A percentile compares a stretch with the other conserved stretches of the same genome.
Evolutionary conservation across 2,888 invertebrate genomes (phyloP).

Genomic region (Chrysolina haemoptera): DNA sequence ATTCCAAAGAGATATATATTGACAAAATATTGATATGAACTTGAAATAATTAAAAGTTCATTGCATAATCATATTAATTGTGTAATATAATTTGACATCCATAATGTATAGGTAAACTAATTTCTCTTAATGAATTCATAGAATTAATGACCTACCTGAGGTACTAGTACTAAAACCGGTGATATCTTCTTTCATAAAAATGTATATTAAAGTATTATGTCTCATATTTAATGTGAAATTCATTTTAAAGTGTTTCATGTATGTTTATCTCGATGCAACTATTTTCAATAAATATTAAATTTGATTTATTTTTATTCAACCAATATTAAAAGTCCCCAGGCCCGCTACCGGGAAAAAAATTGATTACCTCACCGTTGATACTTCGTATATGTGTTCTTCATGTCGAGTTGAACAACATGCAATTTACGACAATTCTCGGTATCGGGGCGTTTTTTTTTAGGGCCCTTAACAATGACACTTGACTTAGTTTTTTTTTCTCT

Average conservation of each 20-base stretch:
- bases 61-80: not conserved
- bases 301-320: not conserved
- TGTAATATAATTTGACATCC: not conserved
- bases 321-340: not conserved
- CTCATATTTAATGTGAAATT: not conserved
- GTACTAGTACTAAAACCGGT: slow-evolving; percentile 16
- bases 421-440: no score
- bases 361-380: no score
- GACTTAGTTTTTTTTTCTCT: no score
- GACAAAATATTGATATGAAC: not conserved
- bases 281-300: slow-evolving; percentile 24
- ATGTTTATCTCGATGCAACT: slow-evolving; percentile 10
- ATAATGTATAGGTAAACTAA: not conserved
- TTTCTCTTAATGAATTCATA: slow-evolving; percentile 12
- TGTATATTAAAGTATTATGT: slow-evolving; percentile 13
- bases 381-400: no score
- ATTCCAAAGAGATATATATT: not conserved
- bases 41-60: not conserved
- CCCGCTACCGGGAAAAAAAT: no score
- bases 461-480: no score
- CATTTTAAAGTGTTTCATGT: slow-evolving; percentile 25
- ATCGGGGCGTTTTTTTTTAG: no score
- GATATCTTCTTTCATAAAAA: slow-evolving; percentile 25
- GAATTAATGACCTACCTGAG: slow-evolving; percentile 8
- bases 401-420: no score